Evolutionary conservation across 2,113 vertebrate species (phyloP), one percentile per base, ranked within the genome.

Genomic region (Hirundichthys speculiger): DNA sequence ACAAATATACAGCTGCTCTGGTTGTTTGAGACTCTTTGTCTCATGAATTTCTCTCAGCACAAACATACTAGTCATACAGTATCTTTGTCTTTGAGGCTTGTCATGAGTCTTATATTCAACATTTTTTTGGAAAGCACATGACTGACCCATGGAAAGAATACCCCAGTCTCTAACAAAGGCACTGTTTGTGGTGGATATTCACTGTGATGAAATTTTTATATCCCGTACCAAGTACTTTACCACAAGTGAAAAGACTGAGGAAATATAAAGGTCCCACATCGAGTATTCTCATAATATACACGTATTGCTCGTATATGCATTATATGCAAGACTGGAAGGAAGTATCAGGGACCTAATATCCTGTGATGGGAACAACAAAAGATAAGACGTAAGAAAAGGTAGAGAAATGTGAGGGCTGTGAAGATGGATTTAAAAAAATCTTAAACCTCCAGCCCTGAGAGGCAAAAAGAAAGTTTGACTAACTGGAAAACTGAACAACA

Each of bases 41-140:
- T 30, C 47, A n/a, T 5, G 24, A 14, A 7, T 18, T 43, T 19
- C 13, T 61, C 39, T 40, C 13, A 57, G 1, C 34, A 45, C 58
- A 50, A 46, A 58, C 59, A 30, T 39, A 42, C 41, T 11, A 10
- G 27, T 48, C 47, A 12, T 22, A 7, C n/a, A 3, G 34, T 42
- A 1, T 30, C 9, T 14, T 34, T 50, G 4, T 34, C 25, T 53
- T 13, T 24, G 43, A 20, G 22, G 46, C 15, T 0, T 2, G 30
- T 69, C 69, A 65, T 64, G 58, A 30, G 63, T 34, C 34, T 14
- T 73, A 16, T 49, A 24, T 25, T 13, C 7, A 19, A 57, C 38
- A 43, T n/a, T 2, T 51, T 22, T 34, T 2, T 61, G 27, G n/a
- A 54, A n/a, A 19, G 25, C 76, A 58, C 54, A 64, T 72, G 64